These are phyloP conservation scores for Hydrolagus affinis DNA, from an alignment of 2,113 vertebrate species.

Conservation along the genomic window DNA sequence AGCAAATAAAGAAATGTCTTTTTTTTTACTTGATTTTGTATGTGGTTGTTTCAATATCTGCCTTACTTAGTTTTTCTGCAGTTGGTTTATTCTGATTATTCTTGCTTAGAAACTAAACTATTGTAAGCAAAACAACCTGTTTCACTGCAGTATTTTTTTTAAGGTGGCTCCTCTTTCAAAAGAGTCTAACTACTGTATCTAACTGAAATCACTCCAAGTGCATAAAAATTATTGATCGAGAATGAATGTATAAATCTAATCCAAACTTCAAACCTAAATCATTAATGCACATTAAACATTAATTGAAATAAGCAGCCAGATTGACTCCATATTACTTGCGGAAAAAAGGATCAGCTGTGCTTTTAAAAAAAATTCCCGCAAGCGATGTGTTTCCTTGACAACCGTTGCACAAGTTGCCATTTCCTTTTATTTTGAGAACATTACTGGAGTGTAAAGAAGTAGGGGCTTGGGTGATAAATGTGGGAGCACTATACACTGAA, in stretches of 20 bases:
- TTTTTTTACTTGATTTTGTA: too few species aligned
- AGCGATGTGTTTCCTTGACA: slow-evolving; percentile 46
- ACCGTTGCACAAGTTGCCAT: slow-evolving; percentile 37
- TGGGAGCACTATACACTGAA: not conserved
- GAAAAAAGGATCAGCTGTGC: not conserved
- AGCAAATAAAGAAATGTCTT: not conserved
- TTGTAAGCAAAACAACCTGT: not conserved
- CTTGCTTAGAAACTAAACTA: not conserved
- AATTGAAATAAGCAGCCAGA: not conserved
- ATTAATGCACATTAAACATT: not conserved
- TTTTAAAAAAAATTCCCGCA: not conserved
- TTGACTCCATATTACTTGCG: not conserved
- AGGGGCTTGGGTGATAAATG: not conserved
- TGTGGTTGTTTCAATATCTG: not conserved
- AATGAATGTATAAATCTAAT: not conserved
- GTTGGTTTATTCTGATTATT: not conserved
- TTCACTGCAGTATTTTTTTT: not conserved
- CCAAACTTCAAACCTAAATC: too few species aligned
- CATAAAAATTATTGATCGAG: not conserved
- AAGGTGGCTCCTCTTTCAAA: not conserved
- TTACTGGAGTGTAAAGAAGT: slow-evolving; percentile 32
- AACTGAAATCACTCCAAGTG: not conserved
- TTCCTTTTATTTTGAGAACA: slow-evolving; percentile 38
- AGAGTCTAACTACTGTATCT: too few species aligned
- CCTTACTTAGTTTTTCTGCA: not conserved